Conservation (phyloP, 2,888 invertebrate genomes). For the Cancer borealis region DNA sequence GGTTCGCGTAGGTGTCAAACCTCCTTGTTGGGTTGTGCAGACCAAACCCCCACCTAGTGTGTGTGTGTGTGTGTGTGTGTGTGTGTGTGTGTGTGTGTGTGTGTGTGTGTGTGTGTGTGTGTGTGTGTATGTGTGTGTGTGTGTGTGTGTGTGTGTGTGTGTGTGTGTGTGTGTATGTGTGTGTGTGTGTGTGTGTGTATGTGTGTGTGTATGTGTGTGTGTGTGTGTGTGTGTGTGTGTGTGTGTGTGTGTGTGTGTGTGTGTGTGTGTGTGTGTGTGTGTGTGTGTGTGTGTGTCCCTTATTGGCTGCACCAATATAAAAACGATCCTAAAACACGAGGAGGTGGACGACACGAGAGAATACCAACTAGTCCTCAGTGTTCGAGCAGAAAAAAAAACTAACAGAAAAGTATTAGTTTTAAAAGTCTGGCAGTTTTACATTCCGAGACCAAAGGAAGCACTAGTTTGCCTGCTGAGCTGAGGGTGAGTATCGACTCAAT, state of each 20-base stretch:
- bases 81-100: conserved; percentile 52
- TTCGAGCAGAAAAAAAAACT: neutral
- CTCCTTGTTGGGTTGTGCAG: neutral
- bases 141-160: too few species aligned
- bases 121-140: too few species aligned
- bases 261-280: conserved; percentile 26
- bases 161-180: conserved; percentile 14
- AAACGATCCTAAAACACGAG: neutral
- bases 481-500: neutral
- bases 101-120: conserved; percentile 25
- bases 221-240: neutral
- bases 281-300: conserved; percentile 49
- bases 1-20: neutral
- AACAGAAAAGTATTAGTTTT: neutral
- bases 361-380: neutral
- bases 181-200: conserved; percentile 39
- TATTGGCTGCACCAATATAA: neutral
- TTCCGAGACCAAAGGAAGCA: neutral
- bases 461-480: neutral
- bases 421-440: neutral
- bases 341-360: neutral
- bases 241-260: conserved; percentile 4
- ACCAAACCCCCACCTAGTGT: conserved; percentile 7
- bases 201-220: too few species aligned
- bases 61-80: conserved; percentile 30